Evolutionary conservation across 2,888 invertebrate species (phyloP).

Genomic region (Stenoptilia bipunctidactyla): DNA sequence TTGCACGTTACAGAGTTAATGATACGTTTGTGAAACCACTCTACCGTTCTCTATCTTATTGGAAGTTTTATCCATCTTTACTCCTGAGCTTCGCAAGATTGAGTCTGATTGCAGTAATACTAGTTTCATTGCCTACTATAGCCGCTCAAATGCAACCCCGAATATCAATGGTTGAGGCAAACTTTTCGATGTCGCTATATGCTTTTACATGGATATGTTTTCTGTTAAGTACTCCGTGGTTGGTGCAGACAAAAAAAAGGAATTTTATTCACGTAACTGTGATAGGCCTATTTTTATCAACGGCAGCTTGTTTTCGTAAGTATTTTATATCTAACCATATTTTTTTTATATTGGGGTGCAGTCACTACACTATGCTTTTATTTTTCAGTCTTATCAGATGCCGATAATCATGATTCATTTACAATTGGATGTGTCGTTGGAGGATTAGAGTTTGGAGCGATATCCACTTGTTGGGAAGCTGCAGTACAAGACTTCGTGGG

Average conservation of each 20-base stretch:
- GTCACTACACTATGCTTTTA: conserved; percentile 7
- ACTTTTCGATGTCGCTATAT: conserved; percentile 52
- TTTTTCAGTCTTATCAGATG: conserved; percentile 45
- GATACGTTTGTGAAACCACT: conserved; percentile 59
- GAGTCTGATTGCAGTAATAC: conserved; percentile 39
- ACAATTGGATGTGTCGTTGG: conserved; percentile 61
- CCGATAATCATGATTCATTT: conserved; percentile 51
- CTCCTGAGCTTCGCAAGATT: conserved; percentile 44
- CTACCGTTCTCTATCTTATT: conserved; percentile 50
- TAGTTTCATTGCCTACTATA: conserved; percentile 45
- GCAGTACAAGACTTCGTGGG: conserved; percentile 59
- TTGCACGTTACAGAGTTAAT: conserved; percentile 43
- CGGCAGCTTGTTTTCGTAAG: conserved; percentile 49
- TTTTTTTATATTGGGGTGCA: not conserved
- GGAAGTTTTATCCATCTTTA: conserved; percentile 59
- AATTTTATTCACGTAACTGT: conserved; percentile 53
- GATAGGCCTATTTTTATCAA: conserved; percentile 40
- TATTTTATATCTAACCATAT: conserved; percentile 9
- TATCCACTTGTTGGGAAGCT: conserved; percentile 56
- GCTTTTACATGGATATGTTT: conserved; percentile 64
- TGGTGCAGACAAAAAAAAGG: conserved; percentile 49
- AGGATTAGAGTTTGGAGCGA: conserved; percentile 62
- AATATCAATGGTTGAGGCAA: conserved; percentile 44
- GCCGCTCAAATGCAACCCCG: conserved; percentile 44
- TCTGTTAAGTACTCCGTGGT: conserved; percentile 52